phyloP scores from a whole-genome alignment of 1,140 invertebrate species.

The Drosophila prosaltans region DNA sequence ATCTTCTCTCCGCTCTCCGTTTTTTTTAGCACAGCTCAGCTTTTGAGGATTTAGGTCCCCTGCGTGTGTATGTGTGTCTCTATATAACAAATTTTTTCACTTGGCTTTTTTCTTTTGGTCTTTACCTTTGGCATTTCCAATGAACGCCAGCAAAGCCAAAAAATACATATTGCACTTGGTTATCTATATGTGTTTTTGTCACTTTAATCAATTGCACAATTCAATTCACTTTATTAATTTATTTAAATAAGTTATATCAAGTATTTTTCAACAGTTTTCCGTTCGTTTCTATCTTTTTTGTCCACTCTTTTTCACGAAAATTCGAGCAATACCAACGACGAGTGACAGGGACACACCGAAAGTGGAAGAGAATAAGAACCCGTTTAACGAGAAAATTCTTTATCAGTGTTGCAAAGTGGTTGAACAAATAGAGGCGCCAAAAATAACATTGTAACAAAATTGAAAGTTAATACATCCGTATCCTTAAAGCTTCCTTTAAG shows the following conservation, averaged over 20 bases:
- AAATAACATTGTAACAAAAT: not conserved
- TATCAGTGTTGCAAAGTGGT: not conserved
- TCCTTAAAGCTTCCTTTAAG: too few species aligned
- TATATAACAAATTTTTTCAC: constrained; percentile 73
- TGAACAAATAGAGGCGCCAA: not conserved
- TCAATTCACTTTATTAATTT: constrained; percentile 35
- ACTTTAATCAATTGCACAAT: constrained; percentile 39
- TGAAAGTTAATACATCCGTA: too few species aligned
- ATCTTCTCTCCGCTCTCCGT: constrained; percentile 19
- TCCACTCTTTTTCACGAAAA: constrained; percentile 54
- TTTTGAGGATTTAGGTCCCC: constrained; percentile 54
- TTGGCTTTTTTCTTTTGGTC: constrained; percentile 16
- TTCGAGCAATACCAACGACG: constrained; percentile 71
- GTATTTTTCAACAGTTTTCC: constrained; percentile 69
- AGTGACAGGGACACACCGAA: constrained; percentile 10
- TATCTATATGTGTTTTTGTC: constrained; percentile 28
- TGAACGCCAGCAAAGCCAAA: constrained; percentile 77
- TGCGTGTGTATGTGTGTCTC: constrained; percentile 42
- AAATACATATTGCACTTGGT: constrained; percentile 66
- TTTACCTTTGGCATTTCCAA: constrained; percentile 79
- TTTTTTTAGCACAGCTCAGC: constrained; percentile 34
- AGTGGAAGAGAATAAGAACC: not conserved
- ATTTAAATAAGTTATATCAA: constrained; percentile 43
- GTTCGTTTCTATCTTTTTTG: constrained; percentile 12
- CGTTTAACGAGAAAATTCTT: not conserved